Base-by-base conservation (phyloP, 2,113 vertebrate genomes). In the Capra hircus region DNA sequence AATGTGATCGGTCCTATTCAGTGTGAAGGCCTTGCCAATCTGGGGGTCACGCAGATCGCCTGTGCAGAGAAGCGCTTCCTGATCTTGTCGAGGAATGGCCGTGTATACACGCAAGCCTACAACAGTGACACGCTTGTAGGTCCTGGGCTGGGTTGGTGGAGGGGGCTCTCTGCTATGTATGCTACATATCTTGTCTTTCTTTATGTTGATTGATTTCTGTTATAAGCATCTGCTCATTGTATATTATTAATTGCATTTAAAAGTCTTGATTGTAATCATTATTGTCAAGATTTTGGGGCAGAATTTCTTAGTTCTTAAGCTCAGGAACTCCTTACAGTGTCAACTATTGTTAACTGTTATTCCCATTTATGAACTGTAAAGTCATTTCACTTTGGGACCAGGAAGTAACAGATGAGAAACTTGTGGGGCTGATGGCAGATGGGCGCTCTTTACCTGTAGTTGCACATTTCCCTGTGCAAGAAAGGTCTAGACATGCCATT, bases 1-100 rank as follows among this genome's bases (percentile, higher is more conserved):
- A 99, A 99, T 2, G 99, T 99, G 90, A 99, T 99, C 8, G 99
- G 99, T 82, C 99, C 99, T 21, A 99, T 99, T 96, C 99, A 99
- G 7, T 99, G 99, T 96, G 99, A 99, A 99, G 99, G 99, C 93
- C 99, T 99, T 87, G 99, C 99, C 53, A 99, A 97, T 97, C 98
- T 99, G 40, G 99, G 99, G 3, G 99, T 99, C 85, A 99, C 98
- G 1, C 99, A 99, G 95, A 99, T 99, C 3, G 99, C 99, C 88
- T 99, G 99, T 96, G 99, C 99, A 15, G 99, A 99, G 98, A 99
- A 99, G 90, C 99, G 99, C 43, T 99, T 99, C 91, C 99, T 99
- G 55, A 99, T 99, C 97, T 92, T 99, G 52, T 99, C 99, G 40
- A 99, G 99, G 97, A 99, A 99, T 3, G 99, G 99, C 40, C 99